phyloP scores from a whole-genome alignment of 2,888 invertebrate genomes.

The Ceriagrion tenellum region DNA sequence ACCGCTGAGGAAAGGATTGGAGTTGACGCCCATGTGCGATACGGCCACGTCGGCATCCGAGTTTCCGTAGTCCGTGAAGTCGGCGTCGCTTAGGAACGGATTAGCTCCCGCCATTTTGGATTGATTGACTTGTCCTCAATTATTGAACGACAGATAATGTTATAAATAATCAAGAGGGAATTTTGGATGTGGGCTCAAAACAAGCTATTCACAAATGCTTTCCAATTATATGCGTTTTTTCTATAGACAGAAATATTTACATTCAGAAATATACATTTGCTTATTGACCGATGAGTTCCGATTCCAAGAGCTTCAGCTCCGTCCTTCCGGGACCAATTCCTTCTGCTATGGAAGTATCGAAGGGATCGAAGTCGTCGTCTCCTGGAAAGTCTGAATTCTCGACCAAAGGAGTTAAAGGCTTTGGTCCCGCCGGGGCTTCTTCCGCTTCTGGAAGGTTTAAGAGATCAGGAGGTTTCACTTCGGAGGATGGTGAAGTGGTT shows the following conservation, averaged over 20 bases:
- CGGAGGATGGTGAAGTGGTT: not conserved
- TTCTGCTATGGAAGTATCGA: conserved; percentile 90
- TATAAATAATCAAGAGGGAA: not conserved
- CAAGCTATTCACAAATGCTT: not conserved
- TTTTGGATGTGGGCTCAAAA: not conserved
- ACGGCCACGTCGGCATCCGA: conserved; percentile 49
- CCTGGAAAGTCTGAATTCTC: conserved; percentile 73
- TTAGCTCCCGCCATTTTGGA: conserved; percentile 79
- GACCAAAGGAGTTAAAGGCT: conserved; percentile 77
- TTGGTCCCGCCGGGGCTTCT: conserved; percentile 74
- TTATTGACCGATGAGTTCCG: conserved; percentile 82
- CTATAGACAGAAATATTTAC: not conserved
- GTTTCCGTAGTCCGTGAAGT: conserved; percentile 49
- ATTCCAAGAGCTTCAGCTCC: conserved; percentile 88
- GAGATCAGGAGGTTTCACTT: conserved; percentile 73
- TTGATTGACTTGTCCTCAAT: not conserved
- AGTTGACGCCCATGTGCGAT: conserved; percentile 38
- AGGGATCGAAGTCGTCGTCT: conserved; percentile 85
- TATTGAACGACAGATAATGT: not conserved
- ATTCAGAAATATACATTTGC: no score
- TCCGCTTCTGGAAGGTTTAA: conserved; percentile 73
- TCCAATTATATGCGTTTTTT: not conserved
- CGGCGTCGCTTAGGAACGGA: conserved; percentile 82
- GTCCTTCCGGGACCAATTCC: conserved; percentile 88
- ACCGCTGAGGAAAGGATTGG: conserved; percentile 70